These are phyloP conservation scores for Tetramorium parvispinum DNA, from an alignment of 1,140 invertebrate genomes.

Conservation along the genomic window DNA sequence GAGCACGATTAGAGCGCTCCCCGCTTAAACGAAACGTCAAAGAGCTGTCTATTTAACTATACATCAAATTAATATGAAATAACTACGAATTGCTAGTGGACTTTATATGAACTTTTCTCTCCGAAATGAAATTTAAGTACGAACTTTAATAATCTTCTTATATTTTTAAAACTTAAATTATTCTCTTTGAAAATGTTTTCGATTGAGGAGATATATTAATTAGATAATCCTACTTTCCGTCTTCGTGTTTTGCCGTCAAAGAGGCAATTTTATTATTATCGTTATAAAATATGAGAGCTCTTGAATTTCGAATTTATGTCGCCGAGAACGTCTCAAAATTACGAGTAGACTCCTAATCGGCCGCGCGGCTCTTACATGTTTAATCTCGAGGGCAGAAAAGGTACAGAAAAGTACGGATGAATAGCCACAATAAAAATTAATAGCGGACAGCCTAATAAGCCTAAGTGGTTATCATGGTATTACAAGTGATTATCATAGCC, in stretches of 20 bases:
- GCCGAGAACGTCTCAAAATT: neutral
- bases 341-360: neutral
- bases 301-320: neutral
- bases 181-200: neutral
- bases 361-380: neutral
- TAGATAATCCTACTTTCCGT: neutral
- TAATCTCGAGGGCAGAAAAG: neutral
- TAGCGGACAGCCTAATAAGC: constrained; percentile 5
- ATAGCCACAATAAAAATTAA: neutral
- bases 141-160: neutral
- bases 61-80: neutral
- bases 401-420: neutral
- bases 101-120: neutral
- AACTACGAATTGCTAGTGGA: neutral
- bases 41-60: constrained; percentile 7
- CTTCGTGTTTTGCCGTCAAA: neutral
- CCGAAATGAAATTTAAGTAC: neutral
- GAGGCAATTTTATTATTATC: neutral
- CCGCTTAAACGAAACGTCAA: constrained; percentile 9
- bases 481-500: neutral
- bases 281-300: neutral
- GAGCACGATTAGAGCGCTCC: constrained; percentile 18
- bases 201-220: neutral
- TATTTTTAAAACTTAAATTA: neutral
- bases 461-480: neutral